Evolutionary conservation across 2,113 vertebrate genomes (phyloP).

Genomic region (Daboia siamensis): DNA sequence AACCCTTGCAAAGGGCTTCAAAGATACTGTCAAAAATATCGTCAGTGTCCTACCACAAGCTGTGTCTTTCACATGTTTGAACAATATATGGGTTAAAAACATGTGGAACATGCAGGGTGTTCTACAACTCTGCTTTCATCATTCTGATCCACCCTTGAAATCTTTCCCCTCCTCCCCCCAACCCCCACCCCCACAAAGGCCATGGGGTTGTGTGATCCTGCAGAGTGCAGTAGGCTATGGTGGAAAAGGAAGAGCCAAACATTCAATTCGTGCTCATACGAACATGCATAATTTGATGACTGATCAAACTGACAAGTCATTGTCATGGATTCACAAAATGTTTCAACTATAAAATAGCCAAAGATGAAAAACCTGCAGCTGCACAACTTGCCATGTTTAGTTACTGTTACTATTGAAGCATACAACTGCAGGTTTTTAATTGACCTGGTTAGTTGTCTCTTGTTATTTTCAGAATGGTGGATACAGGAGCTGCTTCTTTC

Average conservation of each 20-base stretch:
- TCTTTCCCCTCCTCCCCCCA: neutral
- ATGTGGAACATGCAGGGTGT: neutral
- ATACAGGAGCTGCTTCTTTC: neutral
- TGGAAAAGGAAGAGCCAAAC: neutral
- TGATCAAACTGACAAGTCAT: neutral
- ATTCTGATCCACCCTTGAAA: neutral
- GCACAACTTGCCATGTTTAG: neutral
- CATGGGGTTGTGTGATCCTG: neutral
- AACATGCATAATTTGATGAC: neutral
- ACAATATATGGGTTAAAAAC: neutral
- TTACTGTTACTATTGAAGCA: neutral
- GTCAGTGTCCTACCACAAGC: neutral
- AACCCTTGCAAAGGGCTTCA: neutral
- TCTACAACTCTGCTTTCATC: neutral
- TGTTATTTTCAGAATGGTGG: neutral
- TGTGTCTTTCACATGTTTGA: neutral
- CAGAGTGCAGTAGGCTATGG: neutral
- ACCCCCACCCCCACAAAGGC: neutral
- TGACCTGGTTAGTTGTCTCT: neutral
- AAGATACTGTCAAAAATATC: neutral
- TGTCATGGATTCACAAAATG: neutral
- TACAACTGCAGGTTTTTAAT: neutral
- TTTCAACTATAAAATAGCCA: neutral
- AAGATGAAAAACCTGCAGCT: neutral
- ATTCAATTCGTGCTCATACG: neutral